Evolutionary conservation across 1,140 invertebrate species (phyloP).

Genomic region (Panulirus ornatus): DNA sequence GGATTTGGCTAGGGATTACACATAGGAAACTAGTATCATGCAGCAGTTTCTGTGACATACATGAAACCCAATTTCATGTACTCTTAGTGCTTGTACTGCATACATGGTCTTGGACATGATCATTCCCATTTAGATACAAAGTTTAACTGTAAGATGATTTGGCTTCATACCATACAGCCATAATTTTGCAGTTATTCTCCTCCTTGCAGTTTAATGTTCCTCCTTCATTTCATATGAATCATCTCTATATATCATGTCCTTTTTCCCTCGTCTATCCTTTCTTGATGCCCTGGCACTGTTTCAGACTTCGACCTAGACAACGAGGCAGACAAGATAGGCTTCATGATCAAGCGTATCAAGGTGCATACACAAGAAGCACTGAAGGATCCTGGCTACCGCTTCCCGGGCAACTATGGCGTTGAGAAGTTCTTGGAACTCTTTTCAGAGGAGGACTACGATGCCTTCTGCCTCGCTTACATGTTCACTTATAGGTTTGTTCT

Average conservation of each 20-base stretch:
- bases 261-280: neutral
- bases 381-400: conserved; percentile 86
- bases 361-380: conserved; percentile 84
- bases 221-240: no score
- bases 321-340: conserved; percentile 93
- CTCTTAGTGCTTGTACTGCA: no score
- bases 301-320: conserved; percentile 96
- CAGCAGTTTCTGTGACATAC: no score
- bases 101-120: no score
- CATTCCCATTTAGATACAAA: no score
- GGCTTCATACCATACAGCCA: no score
- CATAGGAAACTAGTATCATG: no score
- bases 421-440: conserved; percentile 96
- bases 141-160: no score
- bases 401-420: conserved; percentile 94
- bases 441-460: conserved; percentile 98
- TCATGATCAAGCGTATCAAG: conserved; percentile 97
- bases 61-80: no score
- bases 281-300: conserved; percentile 66
- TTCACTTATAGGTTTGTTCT: conserved; percentile 88
- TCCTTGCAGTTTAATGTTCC: no score
- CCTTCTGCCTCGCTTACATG: conserved; percentile 99
- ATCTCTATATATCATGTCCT: neutral
- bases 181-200: no score
- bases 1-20: no score